Evolutionary conservation across 2,888 invertebrate species (phyloP), one percentile per base, ranked within the genome.

Genomic region (Himalopsyche tibetana): DNA sequence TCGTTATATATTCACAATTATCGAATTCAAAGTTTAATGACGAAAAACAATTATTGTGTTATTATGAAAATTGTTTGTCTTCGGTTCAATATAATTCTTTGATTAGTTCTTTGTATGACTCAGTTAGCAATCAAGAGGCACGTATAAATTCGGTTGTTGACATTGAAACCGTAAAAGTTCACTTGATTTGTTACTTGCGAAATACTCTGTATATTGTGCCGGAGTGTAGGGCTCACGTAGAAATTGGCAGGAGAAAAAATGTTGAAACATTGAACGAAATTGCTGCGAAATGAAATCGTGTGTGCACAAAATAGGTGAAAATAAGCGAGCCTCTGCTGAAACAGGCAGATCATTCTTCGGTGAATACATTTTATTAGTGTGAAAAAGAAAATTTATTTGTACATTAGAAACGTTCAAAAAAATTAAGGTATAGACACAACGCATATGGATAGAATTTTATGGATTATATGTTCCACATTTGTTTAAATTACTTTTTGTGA

Each of bases 241-340:
- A 63, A 63, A 63, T 63, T 63, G 63, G 63, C 19, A 63, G 19
- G 63, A 28, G 63, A 63, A 63, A 63, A 63, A 63, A 63, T 63
- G 63, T 63, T 63, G 63, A 63, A 63, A 63, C 63, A 63, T 63
- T 63, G 63, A 63, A 63, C 63, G 63, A 63, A 63, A 63, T 63
- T 63, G 63, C 63, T 63, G 19, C 19, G 28, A n/a, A 19, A 63
- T 63, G 63, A 63, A 63, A 63, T 63, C 63, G 63, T 63, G 63
- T 63, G 63, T 63, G 63, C 19, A 63, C 28, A 63, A 63, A 63
- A 63, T 63, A 63, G 63, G 63, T 63, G 63, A 63, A 28, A 63
- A 63, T 63, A 63, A 63, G 63, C 63, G 28, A 63, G 19, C 63
- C 19, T 63, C 6, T 6, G 28, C 6, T 8, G 28, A 63, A 63